A percentile compares a stretch with the other conserved stretches of the same genome.
Conservation (phyloP, 1,140 invertebrate genomes). For the Drosophila lacteicornis region DNA sequence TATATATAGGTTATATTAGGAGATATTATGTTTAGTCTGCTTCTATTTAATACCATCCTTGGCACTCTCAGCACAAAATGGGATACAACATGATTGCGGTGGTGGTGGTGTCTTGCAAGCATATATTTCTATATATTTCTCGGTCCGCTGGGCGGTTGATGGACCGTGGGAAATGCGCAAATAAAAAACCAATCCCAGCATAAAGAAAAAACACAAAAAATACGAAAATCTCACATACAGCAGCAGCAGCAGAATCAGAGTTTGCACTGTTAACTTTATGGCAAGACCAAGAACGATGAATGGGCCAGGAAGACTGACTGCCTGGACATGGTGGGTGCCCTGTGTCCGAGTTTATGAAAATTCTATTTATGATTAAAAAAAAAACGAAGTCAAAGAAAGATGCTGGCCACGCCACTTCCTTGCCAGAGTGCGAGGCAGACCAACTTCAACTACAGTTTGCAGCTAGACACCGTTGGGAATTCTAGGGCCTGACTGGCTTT, state of each 20-base stretch:
- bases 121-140: slow-evolving; percentile 17
- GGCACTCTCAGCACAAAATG: neutral
- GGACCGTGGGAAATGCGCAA: slow-evolving; percentile 18
- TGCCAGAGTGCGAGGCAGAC: too few species aligned
- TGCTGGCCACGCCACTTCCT: too few species aligned
- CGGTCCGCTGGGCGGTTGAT: slow-evolving; percentile 19
- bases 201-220: neutral
- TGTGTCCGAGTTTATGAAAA: neutral
- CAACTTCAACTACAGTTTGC: neutral
- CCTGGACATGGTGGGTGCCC: neutral
- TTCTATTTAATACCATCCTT: neutral
- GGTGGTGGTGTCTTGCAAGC: slow-evolving; percentile 1
- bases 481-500: neutral
- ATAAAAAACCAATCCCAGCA: slow-evolving; percentile 21
- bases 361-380: neutral
- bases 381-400: neutral
- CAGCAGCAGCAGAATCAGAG: slow-evolving; percentile 5
- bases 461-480: neutral
- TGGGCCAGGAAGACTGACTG: neutral
- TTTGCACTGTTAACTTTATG: slow-evolving; percentile 22
- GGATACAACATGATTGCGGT: neutral
- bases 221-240: neutral
- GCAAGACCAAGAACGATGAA: slow-evolving; percentile 7
- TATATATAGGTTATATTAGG: neutral
- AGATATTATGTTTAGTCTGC: too few species aligned